These are phyloP conservation scores for Argyrosomus japonicus DNA, from an alignment of 2,113 vertebrate genomes.

Conservation along the genomic window DNA sequence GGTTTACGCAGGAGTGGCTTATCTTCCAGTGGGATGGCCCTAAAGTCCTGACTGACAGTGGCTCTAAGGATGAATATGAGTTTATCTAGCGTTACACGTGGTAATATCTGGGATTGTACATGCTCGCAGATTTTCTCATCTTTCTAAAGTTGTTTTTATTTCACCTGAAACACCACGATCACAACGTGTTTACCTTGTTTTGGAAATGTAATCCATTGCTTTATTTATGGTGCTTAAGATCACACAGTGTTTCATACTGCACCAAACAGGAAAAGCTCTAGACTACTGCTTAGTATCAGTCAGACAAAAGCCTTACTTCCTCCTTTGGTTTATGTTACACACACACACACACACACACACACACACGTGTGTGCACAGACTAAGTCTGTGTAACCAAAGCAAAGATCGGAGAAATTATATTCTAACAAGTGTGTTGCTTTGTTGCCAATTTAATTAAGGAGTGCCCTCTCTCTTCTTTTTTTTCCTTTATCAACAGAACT, in stretches of 20 bases:
- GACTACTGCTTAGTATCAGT: constrained; percentile 41
- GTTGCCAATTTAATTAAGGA: constrained; percentile 44
- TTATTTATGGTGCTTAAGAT: neutral
- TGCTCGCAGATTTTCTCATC: neutral
- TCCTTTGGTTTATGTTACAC: constrained; percentile 46
- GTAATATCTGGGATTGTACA: neutral
- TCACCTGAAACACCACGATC: neutral
- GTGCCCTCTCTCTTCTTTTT: neutral
- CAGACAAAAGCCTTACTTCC: constrained; percentile 71
- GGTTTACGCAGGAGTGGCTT: constrained; percentile 58
- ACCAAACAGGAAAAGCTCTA: constrained; percentile 64
- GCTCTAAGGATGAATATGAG: neutral
- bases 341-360: neutral
- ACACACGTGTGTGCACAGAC: neutral
- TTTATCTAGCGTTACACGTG: neutral
- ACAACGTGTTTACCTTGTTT: neutral
- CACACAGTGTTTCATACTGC: neutral
- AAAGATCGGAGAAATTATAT: neutral
- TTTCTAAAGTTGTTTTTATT: neutral
- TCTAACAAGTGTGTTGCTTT: neutral
- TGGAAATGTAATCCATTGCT: neutral
- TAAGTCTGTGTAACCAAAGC: constrained; percentile 25
- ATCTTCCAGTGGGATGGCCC: constrained; percentile 39
- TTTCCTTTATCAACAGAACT: constrained; percentile 54
- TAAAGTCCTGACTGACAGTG: constrained; percentile 25